Evolutionary conservation across 2,797 vertebrate genomes (phyloP).

Genomic region (Chrosomus eos): DNA sequence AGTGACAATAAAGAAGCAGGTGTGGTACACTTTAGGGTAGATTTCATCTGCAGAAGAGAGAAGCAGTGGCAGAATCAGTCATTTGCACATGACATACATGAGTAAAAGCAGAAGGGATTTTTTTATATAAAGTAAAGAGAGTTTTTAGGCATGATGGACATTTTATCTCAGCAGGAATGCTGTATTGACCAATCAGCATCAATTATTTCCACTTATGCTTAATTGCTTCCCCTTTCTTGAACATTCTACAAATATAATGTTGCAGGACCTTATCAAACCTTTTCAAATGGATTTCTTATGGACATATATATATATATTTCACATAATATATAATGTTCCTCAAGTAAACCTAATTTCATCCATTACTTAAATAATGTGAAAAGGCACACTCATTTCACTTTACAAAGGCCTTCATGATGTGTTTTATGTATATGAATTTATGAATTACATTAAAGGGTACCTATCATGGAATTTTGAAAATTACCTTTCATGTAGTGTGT

Average conservation of each 20-base stretch:
- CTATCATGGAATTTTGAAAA: too few species aligned
- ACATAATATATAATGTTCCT: neutral
- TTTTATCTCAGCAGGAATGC: neutral
- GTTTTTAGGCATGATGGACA: neutral
- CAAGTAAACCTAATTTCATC: neutral
- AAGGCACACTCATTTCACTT: neutral
- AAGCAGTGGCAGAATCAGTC: constrained; percentile 45
- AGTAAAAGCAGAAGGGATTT: neutral
- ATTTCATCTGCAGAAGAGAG: constrained; percentile 83
- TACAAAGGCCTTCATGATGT: neutral
- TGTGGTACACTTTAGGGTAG: constrained; percentile 95
- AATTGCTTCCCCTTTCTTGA: neutral
- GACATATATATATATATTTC: too few species aligned
- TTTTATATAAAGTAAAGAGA: neutral
- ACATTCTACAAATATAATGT: neutral
- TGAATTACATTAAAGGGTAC: neutral
- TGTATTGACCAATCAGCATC: neutral
- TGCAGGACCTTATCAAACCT: neutral
- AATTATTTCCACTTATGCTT: neutral
- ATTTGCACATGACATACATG: neutral
- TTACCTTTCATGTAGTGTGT: too few species aligned
- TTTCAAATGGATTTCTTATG: neutral
- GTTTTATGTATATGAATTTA: neutral
- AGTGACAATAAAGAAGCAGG: constrained; percentile 94
- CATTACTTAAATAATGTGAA: neutral